Evolutionary conservation across 2,797 vertebrate species (phyloP), one percentile per base, ranked within the genome.

Genomic region (Lagodon rhomboides): DNA sequence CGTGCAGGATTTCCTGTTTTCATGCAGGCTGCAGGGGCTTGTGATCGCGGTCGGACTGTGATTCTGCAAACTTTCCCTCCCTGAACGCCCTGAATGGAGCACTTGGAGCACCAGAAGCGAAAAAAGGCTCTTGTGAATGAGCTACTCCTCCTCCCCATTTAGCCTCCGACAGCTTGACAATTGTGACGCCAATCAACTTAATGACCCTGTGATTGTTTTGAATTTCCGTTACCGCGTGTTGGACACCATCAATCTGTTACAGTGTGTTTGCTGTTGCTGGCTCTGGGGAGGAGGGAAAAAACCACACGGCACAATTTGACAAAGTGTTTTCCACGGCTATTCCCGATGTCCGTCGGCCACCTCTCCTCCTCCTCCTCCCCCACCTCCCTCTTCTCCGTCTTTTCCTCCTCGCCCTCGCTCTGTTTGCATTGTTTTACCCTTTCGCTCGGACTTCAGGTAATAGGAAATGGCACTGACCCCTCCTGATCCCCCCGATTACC

Each of bases 381-480:
- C 43, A 43, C 22, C 3, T 59, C 1, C 50, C 81, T 60, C 78
- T 5, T 15, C 79, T 85, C 82, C 50, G 63, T 84, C 87, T 81
- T 67, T 16, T 44, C 43, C 78, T 83, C 87, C 70, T 77, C 13
- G 72, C 79, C 41, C 43, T 82, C 56, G 44, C 84, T 87, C 84
- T 80, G 86, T 93, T 93, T 92, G 83, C 94, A 87, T 85, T 86
- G 89, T 94, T 95, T 94, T 88, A 93, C 94, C 95, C 95, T 93
- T 94, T 95, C 90, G 80, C 89, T 91, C 81, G 89, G 95, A 96
- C 95, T 96, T 91, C 96, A 97, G 96, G 97, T 97, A 97, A 98
- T 97, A 94, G 94, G 96, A 97, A 97, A 97, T 96, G 97, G 97
- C 97, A 97, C 87, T 96, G 97, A 97, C 96, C 96, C 96, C 96